A percentile compares a stretch with the other conserved stretches of the same genome.
phyloP scores from a whole-genome alignment of 2,113 vertebrate species.

The Platichthys flesus region DNA sequence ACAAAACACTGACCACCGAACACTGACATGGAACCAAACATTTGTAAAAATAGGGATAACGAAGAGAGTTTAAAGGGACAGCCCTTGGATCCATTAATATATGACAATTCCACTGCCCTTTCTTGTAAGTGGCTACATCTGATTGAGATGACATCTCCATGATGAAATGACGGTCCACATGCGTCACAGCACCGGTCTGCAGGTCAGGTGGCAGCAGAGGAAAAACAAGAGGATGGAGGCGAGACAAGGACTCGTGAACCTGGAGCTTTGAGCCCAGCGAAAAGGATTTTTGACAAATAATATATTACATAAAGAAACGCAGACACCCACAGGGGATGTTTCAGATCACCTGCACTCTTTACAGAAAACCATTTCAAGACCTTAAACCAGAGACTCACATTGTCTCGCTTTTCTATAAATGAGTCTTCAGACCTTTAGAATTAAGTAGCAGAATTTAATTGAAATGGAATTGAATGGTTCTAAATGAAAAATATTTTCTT shows the following conservation, averaged over 20 bases:
- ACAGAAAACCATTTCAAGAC: not conserved
- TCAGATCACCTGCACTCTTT: not conserved
- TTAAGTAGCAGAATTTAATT: not conserved
- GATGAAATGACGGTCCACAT: constrained; percentile 40
- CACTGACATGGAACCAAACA: too few species aligned
- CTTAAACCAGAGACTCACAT: not conserved
- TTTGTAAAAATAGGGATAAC: too few species aligned
- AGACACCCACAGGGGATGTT: not conserved
- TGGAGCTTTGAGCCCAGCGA: constrained; percentile 8
- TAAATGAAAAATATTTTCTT: not conserved
- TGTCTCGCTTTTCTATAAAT: not conserved
- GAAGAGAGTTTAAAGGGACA: too few species aligned
- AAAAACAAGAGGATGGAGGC: constrained; percentile 27
- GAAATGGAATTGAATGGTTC: not conserved
- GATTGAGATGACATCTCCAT: constrained; percentile 65
- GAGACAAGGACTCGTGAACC: constrained; percentile 9
- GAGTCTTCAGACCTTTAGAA: not conserved
- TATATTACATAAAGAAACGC: not conserved
- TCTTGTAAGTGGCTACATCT: constrained; percentile 21
- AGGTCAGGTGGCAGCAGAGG: constrained; percentile 51
- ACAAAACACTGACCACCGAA: too few species aligned
- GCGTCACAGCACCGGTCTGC: constrained; percentile 25
- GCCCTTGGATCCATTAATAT: not conserved
- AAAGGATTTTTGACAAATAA: constrained; percentile 16
- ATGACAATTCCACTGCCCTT: constrained; percentile 15